These are phyloP conservation scores for Scelioninae gen. 2 DNA, from an alignment of 2,888 invertebrate genomes.

Conservation along the genomic window DNA sequence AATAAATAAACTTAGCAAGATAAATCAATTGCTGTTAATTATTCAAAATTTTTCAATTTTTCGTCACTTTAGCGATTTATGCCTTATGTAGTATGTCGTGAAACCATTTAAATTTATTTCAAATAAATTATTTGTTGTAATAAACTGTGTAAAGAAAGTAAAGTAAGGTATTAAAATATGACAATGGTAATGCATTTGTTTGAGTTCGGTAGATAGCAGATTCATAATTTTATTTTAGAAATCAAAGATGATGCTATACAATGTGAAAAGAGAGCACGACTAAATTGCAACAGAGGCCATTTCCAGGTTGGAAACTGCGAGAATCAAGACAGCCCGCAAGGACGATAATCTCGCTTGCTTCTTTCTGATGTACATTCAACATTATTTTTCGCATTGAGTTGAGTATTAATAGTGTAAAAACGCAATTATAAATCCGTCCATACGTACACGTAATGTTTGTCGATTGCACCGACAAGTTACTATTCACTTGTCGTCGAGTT, in stretches of 20 bases:
- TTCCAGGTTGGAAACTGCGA: slow-evolving; percentile 50
- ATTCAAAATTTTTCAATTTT: too few relatives aligned
- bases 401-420: slow-evolving; percentile 56
- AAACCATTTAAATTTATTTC: too few relatives aligned
- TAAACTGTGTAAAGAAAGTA: too few relatives aligned
- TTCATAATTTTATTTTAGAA: slow-evolving; percentile 56
- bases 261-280: slow-evolving; percentile 57
- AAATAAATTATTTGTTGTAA: too few relatives aligned
- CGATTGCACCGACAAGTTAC: slow-evolving; percentile 53
- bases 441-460: slow-evolving; percentile 45
- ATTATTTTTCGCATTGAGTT: slow-evolving; percentile 39
- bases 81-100: too few relatives aligned
- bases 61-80: too few relatives aligned
- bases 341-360: slow-evolving; percentile 40
- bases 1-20: too few relatives aligned
- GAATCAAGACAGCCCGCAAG: slow-evolving; percentile 33
- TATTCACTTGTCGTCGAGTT: slow-evolving; percentile 42
- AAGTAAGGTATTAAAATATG: slow-evolving; percentile 29
- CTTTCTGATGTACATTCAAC: slow-evolving; percentile 46
- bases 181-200: slow-evolving; percentile 44
- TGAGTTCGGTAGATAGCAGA: slow-evolving; percentile 54
- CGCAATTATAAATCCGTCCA: slow-evolving; percentile 56
- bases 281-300: slow-evolving; percentile 57
- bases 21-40: too few relatives aligned
- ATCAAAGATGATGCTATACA: slow-evolving; percentile 57